Conservation (phyloP, 2,888 invertebrate genomes). For the Drosophila lacicola region DNA sequence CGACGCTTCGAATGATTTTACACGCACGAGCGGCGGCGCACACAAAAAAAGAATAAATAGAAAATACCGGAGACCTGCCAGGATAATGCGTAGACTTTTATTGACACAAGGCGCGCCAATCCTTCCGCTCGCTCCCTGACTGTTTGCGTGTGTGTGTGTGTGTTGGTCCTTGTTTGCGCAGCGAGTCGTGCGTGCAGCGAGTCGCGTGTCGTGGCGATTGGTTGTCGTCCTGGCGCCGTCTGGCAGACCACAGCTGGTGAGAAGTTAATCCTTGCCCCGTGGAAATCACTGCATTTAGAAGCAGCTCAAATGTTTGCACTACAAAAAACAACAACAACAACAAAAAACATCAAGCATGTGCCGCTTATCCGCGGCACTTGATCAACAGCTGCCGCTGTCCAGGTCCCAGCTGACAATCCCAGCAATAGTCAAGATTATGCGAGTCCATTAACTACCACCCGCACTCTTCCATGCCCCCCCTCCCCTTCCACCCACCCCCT, state of each 20-base stretch:
- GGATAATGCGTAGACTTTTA: slow-evolving; percentile 75
- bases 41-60: slow-evolving; percentile 29
- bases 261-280: slow-evolving; percentile 70
- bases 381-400: slow-evolving; percentile 65
- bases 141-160: slow-evolving; percentile 18
- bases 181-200: slow-evolving; percentile 64
- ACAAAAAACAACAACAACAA: slow-evolving; percentile 14
- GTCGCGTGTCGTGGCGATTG: slow-evolving; percentile 65
- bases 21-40: slow-evolving; percentile 70
- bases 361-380: slow-evolving; percentile 74
- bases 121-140: slow-evolving; percentile 48
- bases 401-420: slow-evolving; percentile 65
- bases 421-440: slow-evolving; percentile 31
- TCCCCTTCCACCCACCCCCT: background rate
- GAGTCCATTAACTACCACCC: slow-evolving; percentile 28
- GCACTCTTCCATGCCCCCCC: background rate
- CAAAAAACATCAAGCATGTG: slow-evolving; percentile 35
- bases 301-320: slow-evolving; percentile 61
- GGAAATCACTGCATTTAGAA: slow-evolving; percentile 58
- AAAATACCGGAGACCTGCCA: slow-evolving; percentile 46
- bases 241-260: slow-evolving; percentile 59
- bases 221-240: slow-evolving; percentile 28
- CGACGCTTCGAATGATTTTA: slow-evolving; percentile 77
- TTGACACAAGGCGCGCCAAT: slow-evolving; percentile 67
- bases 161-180: slow-evolving; percentile 55